phyloP scores from a whole-genome alignment of 2,797 vertebrate species.

The Thalassophryne amazonica region DNA sequence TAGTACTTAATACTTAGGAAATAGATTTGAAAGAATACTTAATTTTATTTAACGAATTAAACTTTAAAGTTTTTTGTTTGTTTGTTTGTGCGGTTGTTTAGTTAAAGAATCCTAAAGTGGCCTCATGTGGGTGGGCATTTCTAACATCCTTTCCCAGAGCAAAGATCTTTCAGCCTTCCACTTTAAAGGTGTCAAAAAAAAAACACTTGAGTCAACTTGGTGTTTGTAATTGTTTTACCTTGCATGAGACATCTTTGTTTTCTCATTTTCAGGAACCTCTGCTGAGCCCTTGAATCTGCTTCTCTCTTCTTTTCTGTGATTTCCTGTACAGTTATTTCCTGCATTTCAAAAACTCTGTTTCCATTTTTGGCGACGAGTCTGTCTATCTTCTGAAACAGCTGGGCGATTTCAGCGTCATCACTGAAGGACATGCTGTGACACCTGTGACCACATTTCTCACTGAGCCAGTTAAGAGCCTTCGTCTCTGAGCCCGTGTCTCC shows the following conservation, averaged over 20 bases:
- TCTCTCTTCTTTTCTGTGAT: constrained; percentile 34
- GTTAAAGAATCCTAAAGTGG: no score
- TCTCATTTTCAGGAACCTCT: constrained; percentile 47
- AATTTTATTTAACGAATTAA: no score
- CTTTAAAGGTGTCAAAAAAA: no score
- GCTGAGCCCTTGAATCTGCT: constrained; percentile 41
- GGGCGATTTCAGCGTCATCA: not conserved
- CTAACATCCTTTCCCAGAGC: no score
- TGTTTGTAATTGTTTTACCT: constrained; percentile 29
- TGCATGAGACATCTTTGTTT: constrained; percentile 37
- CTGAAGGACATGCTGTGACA: constrained; percentile 34
- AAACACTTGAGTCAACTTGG: no score
- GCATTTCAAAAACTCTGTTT: constrained; percentile 48
- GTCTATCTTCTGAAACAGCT: constrained; percentile 55
- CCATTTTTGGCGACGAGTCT: constrained; percentile 37
- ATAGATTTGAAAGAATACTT: no score
- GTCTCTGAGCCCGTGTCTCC: not conserved
- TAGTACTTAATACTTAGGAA: no score
- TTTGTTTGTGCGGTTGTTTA: no score
- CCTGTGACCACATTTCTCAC: constrained; percentile 47
- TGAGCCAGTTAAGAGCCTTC: constrained; percentile 44
- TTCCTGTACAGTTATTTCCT: not conserved
- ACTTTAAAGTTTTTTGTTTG: no score
- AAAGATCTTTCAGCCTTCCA: no score
- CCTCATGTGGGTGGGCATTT: no score